Base-by-base conservation (phyloP, 1,140 invertebrate species). In the Sogatella furcifera region DNA sequence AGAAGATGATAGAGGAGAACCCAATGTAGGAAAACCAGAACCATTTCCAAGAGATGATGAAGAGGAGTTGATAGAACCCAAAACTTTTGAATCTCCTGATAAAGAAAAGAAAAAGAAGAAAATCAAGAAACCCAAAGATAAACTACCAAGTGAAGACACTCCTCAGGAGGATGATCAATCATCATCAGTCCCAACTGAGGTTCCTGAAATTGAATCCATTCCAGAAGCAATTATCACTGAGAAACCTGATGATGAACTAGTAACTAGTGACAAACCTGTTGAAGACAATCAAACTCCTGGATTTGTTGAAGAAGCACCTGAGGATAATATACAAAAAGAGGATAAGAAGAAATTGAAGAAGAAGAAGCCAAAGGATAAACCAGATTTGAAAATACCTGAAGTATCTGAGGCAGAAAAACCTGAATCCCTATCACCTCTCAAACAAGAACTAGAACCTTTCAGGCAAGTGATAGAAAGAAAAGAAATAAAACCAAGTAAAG, bases 401-500 rank as follows among this genome's bases (percentile, higher is more conserved):
- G 34, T 15, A 15, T 22, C 46, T 22, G 15, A 49, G 46, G 17
- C 17, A 49, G 9, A 49, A 22, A 13, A 49, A 11, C 8, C 8
- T 49, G 21, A 49, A 17, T 11, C 46, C 17, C 15, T 22, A 5
- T 49, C 46, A 2, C 11, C 46, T 49, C 15, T 19, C 21, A 49
- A 49, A 49, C 15, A 49, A 49, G 10, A 49, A 17, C 15, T 49
- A 6, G 46, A 60, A 52, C 64, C 60, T 19, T 17, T 57, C 9
- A 28, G 57, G 22, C 52, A 55, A 44, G 64, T 65, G 44, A 60
- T 69, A 13, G 65, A 79, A 68, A 70, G 72, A 46, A 77, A 73
- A 64, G 72, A 71, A 69, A 70, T 74, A 1, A 76, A 71, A 64
- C 72, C 71, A 52, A 74, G 67, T 17, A 78, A 76, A 69, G 67